These are phyloP conservation scores for Abrostola tripartita DNA, from an alignment of 2,888 invertebrate species.

Conservation along the genomic window DNA sequence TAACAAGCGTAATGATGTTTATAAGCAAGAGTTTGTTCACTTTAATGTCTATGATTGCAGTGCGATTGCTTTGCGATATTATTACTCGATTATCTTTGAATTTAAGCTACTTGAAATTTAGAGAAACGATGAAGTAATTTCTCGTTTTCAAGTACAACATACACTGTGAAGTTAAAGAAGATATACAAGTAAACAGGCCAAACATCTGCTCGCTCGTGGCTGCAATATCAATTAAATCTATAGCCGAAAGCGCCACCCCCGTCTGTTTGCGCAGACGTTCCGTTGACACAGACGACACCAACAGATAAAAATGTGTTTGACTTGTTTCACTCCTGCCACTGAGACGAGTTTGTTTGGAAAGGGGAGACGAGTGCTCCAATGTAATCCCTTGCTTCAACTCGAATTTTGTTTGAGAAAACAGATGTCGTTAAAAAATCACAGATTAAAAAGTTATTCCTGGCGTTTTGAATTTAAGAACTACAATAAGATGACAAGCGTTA, in stretches of 20 bases:
- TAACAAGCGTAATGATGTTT: slow-evolving; percentile 21
- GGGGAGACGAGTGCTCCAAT: slow-evolving; percentile 59
- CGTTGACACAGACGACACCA: slow-evolving; percentile 76
- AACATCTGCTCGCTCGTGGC: slow-evolving; percentile 66
- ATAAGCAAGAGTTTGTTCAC: neutral
- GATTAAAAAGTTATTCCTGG: neutral
- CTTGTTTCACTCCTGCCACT: slow-evolving; percentile 79
- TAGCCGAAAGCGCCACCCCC: slow-evolving; percentile 76
- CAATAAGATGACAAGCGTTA: no score
- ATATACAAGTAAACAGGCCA: slow-evolving; percentile 59
- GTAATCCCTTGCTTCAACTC: slow-evolving; percentile 55
- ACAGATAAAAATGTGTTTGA: slow-evolving; percentile 85
- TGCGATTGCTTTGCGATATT: neutral
- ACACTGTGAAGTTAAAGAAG: slow-evolving; percentile 13
- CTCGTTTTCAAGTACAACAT: neutral
- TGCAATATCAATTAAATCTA: slow-evolving; percentile 81
- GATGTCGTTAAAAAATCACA: slow-evolving; percentile 2
- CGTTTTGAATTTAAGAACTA: no score
- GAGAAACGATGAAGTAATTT: neutral
- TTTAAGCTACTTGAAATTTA: no score
- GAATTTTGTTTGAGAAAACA: slow-evolving; percentile 26
- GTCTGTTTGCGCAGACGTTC: slow-evolving; percentile 77
- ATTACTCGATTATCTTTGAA: slow-evolving; percentile 2
- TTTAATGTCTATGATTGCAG: slow-evolving; percentile 12
- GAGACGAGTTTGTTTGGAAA: slow-evolving; percentile 69